A percentile compares a stretch with the other conserved stretches of the same genome.
Conservation (phyloP, 2,797 vertebrate species). For the Garrulus glandarius region DNA sequence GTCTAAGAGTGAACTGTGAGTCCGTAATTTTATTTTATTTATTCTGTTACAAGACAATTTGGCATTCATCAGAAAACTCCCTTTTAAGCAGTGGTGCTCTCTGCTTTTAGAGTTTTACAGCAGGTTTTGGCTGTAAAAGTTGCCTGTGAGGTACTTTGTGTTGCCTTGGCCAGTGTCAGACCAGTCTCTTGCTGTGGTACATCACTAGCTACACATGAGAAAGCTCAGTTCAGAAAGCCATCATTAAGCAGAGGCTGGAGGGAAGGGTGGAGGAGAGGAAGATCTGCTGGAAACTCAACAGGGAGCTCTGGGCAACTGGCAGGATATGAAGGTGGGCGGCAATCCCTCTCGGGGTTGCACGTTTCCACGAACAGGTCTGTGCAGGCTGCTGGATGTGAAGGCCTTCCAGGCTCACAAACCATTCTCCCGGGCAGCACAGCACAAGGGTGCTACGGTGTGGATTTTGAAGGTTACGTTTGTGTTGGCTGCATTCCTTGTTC, state of each 20-base stretch:
- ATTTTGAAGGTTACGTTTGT: constrained; percentile 32
- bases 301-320: not conserved
- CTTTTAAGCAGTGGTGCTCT: not conserved
- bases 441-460: not conserved
- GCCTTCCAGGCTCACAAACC: constrained; percentile 18
- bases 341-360: not conserved
- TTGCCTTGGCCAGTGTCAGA: not conserved
- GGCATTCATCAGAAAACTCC: not conserved
- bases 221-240: not conserved
- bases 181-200: not conserved
- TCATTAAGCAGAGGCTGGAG: not conserved
- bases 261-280: constrained; percentile 9
- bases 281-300: not conserved
- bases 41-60: not conserved
- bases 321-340: not conserved
- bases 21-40: not conserved
- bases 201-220: not conserved
- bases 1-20: not conserved
- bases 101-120: not conserved
- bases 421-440: not conserved
- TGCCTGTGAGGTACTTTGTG: not conserved
- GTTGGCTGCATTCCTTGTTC: constrained; percentile 43
- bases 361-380: not conserved
- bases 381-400: constrained; percentile 12
- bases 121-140: not conserved